These are phyloP conservation scores for Muscidifurax raptorellus DNA, from an alignment of 1,140 invertebrate genomes.

Conservation along the genomic window DNA sequence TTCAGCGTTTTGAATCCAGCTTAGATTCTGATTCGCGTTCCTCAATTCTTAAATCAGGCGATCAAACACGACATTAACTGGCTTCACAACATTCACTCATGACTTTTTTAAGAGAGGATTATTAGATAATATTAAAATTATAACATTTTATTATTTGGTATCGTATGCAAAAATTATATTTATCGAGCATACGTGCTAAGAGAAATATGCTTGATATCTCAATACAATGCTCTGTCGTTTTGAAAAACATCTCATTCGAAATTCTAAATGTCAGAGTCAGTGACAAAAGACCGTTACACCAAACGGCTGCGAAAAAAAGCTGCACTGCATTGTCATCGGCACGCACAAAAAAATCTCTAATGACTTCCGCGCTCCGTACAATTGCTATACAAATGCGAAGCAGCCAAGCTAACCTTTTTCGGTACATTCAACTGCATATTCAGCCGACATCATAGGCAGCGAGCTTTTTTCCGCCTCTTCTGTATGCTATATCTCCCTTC, in stretches of 20 bases:
- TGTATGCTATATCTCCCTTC: not conserved
- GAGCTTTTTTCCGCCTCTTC: not conserved
- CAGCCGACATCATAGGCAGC: not conserved
- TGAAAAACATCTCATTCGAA: not conserved
- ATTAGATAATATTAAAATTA: no score
- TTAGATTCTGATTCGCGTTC: no score
- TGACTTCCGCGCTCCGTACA: not conserved
- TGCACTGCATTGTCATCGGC: not conserved
- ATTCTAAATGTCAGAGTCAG: not conserved
- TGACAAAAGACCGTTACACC: not conserved
- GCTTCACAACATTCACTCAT: no score
- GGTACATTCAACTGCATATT: constrained; percentile 11
- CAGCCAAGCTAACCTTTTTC: not conserved
- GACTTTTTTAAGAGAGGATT: no score
- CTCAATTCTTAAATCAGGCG: no score
- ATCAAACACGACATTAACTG: no score
- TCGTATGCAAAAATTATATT: no score
- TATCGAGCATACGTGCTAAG: no score
- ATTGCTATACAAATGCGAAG: not conserved
- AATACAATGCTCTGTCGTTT: not conserved
- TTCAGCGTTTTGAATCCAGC: no score
- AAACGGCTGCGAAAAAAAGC: not conserved
- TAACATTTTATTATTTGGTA: no score
- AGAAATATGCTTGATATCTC: not conserved
- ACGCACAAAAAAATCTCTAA: constrained; percentile 5